Evolutionary conservation across 2,113 vertebrate genomes (phyloP), one percentile per base, ranked within the genome.

Genomic region (Heloderma charlesbogerti): DNA sequence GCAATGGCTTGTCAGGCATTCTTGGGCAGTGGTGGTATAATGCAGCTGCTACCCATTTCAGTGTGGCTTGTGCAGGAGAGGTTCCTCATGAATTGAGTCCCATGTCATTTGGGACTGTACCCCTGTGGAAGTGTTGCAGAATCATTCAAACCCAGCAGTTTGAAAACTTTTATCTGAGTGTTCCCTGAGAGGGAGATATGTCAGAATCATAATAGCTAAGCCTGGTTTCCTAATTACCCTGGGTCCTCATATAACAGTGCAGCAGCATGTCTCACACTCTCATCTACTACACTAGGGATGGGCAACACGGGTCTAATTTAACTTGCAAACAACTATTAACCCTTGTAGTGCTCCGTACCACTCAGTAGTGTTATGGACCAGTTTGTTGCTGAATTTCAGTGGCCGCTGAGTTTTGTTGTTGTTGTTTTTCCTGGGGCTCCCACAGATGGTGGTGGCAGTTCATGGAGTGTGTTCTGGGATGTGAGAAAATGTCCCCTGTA

Each of bases 121-220:
- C 25, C 34, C 18, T 90, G 34, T 63, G 66, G 57, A 54, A 37
- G 7, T 29, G 12, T 34, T 88, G 34, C 34, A 22, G 54, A 84
- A 78, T 74, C 25, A 43, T 92, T 84, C 51, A 18, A 63, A 40
- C 37, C 22, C 29, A 7, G 3, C 37, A 20, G 22, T 27, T 45
- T 45, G 27, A 87, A 75, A 88, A 63, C 31, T 15, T 84, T 66
- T 48, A 43, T 45, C 6, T 1, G 12, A 1, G 1, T 29, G 12
- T 88, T 67, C 92, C 29, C 31, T 22, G 86, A 85, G 27, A 43
- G 16, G 57, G 54, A 80, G 57, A 25, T 85, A 87, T 57, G 71
- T 0, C 0, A 86, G 67, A 31, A 92, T 67, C 88, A 48, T 71
- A 84, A 63, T 6, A 0, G 40, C 66, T 43, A 69, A 82, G 4